Evolutionary conservation across 2,888 invertebrate genomes (phyloP).

Genomic region (Hirtodrosophila histrioides): DNA sequence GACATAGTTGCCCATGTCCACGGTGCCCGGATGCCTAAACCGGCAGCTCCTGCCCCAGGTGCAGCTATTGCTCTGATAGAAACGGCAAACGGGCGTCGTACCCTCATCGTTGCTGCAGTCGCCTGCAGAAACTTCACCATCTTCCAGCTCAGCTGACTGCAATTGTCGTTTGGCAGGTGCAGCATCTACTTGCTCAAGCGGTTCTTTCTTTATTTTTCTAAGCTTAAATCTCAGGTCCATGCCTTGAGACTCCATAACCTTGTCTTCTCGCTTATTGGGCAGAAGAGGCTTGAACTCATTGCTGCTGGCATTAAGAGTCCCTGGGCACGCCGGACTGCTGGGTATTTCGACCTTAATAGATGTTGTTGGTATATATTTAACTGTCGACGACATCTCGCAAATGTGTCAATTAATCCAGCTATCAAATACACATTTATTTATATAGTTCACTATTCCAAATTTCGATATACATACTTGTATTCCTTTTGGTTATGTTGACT

Average conservation of each 20-base stretch:
- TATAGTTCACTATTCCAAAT: too few relatives aligned
- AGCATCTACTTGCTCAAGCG: too few relatives aligned
- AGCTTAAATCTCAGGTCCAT: too few relatives aligned
- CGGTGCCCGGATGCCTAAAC: slow-evolving; percentile 28
- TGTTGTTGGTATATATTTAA: neutral
- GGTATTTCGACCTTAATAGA: neutral
- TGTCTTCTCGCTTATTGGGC: too few relatives aligned
- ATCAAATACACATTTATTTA: neutral
- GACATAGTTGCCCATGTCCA: slow-evolving; percentile 48
- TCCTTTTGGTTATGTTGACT: too few relatives aligned
- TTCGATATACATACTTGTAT: too few relatives aligned
- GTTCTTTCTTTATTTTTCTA: too few relatives aligned
- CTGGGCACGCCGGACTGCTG: neutral
- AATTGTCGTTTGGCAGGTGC: too few relatives aligned
- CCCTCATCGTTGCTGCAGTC: neutral
- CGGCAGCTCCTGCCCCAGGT: slow-evolving; percentile 38
- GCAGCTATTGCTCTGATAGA: slow-evolving; percentile 29
- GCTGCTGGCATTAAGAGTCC: too few relatives aligned
- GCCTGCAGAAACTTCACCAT: slow-evolving; percentile 44
- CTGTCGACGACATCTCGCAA: neutral
- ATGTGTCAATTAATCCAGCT: too few relatives aligned
- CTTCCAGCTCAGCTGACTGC: slow-evolving; percentile 32
- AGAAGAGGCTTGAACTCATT: too few relatives aligned
- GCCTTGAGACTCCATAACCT: too few relatives aligned
- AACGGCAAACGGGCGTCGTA: slow-evolving; percentile 33